phyloP scores from a whole-genome alignment of 2,888 invertebrate species.

The Desoria tigrina region DNA sequence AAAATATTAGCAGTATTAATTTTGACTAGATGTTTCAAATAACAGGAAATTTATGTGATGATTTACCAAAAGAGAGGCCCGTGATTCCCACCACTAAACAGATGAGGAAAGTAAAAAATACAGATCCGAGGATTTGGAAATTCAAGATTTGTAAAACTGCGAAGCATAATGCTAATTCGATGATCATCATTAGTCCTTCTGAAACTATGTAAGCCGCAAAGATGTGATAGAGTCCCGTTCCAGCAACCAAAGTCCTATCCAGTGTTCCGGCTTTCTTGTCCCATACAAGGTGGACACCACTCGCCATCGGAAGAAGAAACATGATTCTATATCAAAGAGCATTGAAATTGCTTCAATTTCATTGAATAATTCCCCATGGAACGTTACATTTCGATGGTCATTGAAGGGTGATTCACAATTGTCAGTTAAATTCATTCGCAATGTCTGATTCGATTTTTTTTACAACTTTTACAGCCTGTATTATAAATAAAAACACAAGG shows the following conservation, averaged over 20 bases:
- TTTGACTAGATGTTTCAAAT: too few relatives aligned
- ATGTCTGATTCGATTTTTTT: too few relatives aligned
- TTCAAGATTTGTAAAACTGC: not conserved
- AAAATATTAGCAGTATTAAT: too few relatives aligned
- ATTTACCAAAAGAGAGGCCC: slow-evolving; percentile 9
- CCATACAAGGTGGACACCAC: not conserved
- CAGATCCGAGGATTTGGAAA: slow-evolving; percentile 2
- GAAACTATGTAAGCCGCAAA: not conserved
- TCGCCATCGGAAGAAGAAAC: slow-evolving; percentile 1
- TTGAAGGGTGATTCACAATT: too few relatives aligned
- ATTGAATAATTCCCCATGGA: too few relatives aligned
- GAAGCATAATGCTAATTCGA: not conserved
- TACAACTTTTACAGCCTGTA: too few relatives aligned
- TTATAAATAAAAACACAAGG: too few relatives aligned
- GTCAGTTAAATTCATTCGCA: too few relatives aligned
- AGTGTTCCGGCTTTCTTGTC: slow-evolving; percentile 10
- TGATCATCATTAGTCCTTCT: slow-evolving; percentile 3
- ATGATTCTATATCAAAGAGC: not conserved
- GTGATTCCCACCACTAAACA: not conserved
- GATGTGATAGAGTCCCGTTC: not conserved
- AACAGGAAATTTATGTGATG: not conserved
- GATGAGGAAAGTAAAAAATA: not conserved
- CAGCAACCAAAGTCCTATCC: not conserved
- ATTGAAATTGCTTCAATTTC: too few relatives aligned
- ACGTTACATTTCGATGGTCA: too few relatives aligned